Evolutionary conservation across 2,113 vertebrate species (phyloP).

Genomic region (Thermophis baileyi): DNA sequence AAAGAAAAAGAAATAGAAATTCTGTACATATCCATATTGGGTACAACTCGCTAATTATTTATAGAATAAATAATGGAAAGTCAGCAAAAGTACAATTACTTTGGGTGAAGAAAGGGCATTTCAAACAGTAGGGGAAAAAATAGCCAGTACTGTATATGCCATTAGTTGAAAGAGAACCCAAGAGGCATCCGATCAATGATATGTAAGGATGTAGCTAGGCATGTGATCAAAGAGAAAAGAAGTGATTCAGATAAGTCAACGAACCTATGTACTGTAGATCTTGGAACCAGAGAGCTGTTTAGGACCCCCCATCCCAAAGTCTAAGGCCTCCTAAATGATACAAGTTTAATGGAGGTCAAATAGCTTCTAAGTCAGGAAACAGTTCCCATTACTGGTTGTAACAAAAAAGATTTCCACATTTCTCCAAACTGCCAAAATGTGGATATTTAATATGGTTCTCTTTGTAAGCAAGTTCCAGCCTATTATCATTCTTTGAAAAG

Average conservation of each 20-base stretch:
- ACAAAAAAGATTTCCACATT: background rate
- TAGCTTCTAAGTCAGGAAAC: background rate
- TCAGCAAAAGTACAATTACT: background rate
- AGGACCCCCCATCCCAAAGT: background rate
- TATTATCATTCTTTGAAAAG: background rate
- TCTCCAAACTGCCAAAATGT: background rate
- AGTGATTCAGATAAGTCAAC: background rate
- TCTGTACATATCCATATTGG: background rate
- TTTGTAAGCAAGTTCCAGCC: background rate
- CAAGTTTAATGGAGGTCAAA: background rate
- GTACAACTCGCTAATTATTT: background rate
- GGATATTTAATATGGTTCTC: background rate
- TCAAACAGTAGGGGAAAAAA: background rate
- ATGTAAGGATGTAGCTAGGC: background rate
- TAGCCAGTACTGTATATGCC: no score
- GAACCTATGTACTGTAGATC: background rate
- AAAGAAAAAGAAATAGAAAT: background rate
- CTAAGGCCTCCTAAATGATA: background rate
- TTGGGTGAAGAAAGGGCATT: background rate
- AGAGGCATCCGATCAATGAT: background rate
- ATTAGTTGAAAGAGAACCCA: background rate
- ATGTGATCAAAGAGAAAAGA: background rate
- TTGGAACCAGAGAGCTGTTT: slow-evolving; percentile 1
- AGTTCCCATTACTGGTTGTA: background rate
- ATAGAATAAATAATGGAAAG: background rate